phyloP scores from a whole-genome alignment of 2,113 vertebrate genomes.

The Festucalex cinctus region DNA sequence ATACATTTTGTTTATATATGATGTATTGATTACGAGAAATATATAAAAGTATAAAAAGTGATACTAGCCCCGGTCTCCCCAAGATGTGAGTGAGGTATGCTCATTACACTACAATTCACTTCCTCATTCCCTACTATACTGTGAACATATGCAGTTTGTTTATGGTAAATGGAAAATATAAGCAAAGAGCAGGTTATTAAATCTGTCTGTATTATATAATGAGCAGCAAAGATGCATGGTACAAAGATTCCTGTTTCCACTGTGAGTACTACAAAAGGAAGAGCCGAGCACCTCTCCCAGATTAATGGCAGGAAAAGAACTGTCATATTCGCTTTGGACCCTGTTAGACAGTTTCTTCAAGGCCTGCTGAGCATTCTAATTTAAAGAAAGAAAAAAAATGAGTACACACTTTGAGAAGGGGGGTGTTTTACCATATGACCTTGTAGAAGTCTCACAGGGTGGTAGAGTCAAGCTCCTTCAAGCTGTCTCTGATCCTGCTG shows the following conservation, averaged over 20 bases:
- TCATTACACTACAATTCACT: not conserved
- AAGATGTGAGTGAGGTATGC: too few relatives aligned
- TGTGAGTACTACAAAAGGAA: constrained; percentile 6
- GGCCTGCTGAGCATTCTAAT: constrained; percentile 51
- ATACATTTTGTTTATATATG: too few relatives aligned
- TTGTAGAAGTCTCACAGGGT: constrained; percentile 36
- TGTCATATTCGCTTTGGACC: constrained; percentile 34
- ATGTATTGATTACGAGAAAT: too few relatives aligned
- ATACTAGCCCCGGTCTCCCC: too few relatives aligned
- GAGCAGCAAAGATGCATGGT: constrained; percentile 7
- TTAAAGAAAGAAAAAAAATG: constrained; percentile 20
- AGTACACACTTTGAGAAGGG: constrained; percentile 41
- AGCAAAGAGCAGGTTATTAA: not conserved
- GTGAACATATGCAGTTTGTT: not conserved
- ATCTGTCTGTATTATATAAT: not conserved
- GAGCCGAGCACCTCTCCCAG: constrained; percentile 27
- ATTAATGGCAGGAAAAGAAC: constrained; percentile 44
- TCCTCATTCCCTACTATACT: not conserved
- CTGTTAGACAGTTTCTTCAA: constrained; percentile 43
- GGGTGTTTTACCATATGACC: constrained; percentile 37
- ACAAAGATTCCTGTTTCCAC: constrained; percentile 16
- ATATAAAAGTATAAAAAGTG: too few relatives aligned
- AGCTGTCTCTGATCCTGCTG: constrained; percentile 22
- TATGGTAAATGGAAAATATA: not conserved
- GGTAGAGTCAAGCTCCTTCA: constrained; percentile 35